Conservation (phyloP, 2,113 vertebrate genomes). For the Speoplatyrhinus poulsoni region DNA sequence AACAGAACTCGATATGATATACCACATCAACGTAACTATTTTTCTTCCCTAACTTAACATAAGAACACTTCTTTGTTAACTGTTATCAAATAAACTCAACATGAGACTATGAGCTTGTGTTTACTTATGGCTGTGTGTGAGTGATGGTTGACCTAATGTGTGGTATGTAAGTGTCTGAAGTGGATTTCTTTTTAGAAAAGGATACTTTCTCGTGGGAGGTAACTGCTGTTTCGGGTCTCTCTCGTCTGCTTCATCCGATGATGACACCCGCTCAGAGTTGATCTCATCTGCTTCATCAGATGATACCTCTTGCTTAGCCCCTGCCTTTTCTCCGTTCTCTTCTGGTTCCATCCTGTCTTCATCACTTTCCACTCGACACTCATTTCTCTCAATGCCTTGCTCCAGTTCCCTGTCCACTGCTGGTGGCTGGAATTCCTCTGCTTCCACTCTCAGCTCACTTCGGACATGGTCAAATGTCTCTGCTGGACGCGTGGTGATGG, state of each 20-base stretch:
- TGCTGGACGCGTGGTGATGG: not conserved
- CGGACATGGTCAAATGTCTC: not conserved
- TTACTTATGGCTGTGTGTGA: not conserved
- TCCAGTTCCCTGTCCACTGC: not conserved
- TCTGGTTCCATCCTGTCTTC: not conserved
- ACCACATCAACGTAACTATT: not conserved
- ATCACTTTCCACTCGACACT: not conserved
- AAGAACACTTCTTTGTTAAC: not conserved
- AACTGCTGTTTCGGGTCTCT: not conserved
- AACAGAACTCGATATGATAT: not conserved
- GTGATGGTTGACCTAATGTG: too few relatives aligned
- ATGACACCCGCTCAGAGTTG: not conserved
- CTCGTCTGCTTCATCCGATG: not conserved
- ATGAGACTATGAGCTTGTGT: not conserved
- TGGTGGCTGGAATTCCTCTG: not conserved
- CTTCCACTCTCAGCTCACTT: not conserved
- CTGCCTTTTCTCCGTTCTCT: not conserved
- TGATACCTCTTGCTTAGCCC: not conserved
- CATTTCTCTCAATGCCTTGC: not conserved
- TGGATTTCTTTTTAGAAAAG: too few relatives aligned
- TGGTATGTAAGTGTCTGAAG: too few relatives aligned
- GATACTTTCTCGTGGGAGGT: too few relatives aligned
- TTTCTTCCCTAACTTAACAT: not conserved
- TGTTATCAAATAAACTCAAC: not conserved
- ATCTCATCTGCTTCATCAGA: conserved; percentile 7